Evolutionary conservation across 2,888 invertebrate genomes (phyloP), one percentile per base, ranked within the genome.

Genomic region (Heteromyza rotundicornis): DNA sequence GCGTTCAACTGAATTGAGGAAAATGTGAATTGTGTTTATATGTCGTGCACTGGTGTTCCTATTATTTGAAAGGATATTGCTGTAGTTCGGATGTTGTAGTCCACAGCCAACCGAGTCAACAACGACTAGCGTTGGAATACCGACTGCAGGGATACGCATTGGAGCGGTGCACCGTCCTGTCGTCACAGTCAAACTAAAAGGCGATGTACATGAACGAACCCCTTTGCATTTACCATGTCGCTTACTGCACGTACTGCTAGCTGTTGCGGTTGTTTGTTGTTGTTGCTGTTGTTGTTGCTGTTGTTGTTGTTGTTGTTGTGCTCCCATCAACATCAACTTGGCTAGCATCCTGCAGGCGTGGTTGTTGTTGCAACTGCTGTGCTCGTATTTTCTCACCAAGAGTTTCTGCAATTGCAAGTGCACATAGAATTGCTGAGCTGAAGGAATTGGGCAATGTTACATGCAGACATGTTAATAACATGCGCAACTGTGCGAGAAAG

Each of bases 1-100:
- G 79, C 80, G 79, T 78, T 74, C 79, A 78, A 80, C 80, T 80
- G 74, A 80, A 74, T 74, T 60, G 70, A 70, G 68, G 67, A 62
- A 67, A 69, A 72, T 68, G 70, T 56, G 60, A 55, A 56, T 36
- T 55, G 57, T 51, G 62, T 58, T 64, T 63, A n/a, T 63, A 59
- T 67, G 69, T 66, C 68, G 64, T 51, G 60, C 69, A n/a, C 66
- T 24, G 50, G 23, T 53, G 40, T 49, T 54, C 22, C 23, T 47
- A 20, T 14, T 20, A 20, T 19, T 47, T 47, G 5, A 7, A 40
- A 10, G 47, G 14, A 44, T n/a, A n/a, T n/a, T n/a, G n/a, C n/a
- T n/a, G n/a, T n/a, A n/a, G n/a, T 50, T 32, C 20, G 16, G 27
- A 17, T 56, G 51, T 54, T 54, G 49, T 47, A 51, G 49, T 62